Evolutionary conservation across 2,797 vertebrate genomes (phyloP).

Genomic region (Oryzias dopingdopingensis): DNA sequence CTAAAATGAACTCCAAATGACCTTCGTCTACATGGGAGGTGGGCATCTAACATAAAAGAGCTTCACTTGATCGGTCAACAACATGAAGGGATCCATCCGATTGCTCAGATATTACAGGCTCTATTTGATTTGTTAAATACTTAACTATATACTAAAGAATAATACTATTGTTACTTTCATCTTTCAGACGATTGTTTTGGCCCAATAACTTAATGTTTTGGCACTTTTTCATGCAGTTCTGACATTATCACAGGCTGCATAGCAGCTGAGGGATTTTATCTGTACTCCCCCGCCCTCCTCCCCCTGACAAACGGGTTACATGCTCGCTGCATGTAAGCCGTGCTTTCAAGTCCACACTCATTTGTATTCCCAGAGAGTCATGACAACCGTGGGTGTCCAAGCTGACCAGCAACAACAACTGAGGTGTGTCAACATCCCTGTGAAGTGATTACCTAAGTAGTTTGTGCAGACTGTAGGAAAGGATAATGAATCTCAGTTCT

Average conservation of each 20-base stretch:
- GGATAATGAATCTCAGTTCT: background rate
- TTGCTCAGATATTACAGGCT: no score
- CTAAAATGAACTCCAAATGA: no score
- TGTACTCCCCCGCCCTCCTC: conserved; percentile 8
- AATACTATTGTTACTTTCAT: conserved; percentile 29
- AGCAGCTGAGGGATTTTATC: conserved; percentile 1
- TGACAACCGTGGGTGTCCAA: conserved; percentile 36
- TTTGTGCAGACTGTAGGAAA: conserved; percentile 5
- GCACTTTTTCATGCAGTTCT: background rate
- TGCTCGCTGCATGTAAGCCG: conserved; percentile 17
- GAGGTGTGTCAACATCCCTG: conserved; percentile 35
- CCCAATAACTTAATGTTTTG: conserved; percentile 4
- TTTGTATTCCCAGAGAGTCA: conserved; percentile 54
- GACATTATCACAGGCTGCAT: background rate
- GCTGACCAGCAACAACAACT: conserved; percentile 30
- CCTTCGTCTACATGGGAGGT: no score
- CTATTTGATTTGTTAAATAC: no score
- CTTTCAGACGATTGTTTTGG: conserved; percentile 36
- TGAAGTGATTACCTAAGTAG: conserved; percentile 37
- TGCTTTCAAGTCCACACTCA: conserved; percentile 24
- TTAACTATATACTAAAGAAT: no score
- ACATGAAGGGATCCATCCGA: no score
- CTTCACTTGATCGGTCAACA: no score
- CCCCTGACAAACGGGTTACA: conserved; percentile 8
- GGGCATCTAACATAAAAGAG: no score